Evolutionary conservation across 2,888 invertebrate species (phyloP).

Genomic region (Harpagoxenus sublaevis): DNA sequence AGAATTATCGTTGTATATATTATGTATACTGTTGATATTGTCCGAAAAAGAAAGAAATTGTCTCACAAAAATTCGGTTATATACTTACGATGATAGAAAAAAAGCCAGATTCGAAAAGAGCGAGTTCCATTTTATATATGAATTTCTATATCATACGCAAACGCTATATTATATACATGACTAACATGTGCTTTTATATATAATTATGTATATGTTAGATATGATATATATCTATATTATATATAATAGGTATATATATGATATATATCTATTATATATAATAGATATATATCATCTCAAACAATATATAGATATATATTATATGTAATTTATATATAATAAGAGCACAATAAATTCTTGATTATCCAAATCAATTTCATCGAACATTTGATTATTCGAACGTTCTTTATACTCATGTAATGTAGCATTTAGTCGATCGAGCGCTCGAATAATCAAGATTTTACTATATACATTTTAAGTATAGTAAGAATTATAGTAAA

Average conservation of each 20-base stretch:
- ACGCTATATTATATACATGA: constrained; percentile 64
- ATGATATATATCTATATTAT: constrained; percentile 52
- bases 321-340: constrained; percentile 64
- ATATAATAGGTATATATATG: constrained; percentile 65
- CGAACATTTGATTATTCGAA: constrained; percentile 20
- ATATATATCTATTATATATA: constrained; percentile 60
- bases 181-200: constrained; percentile 75
- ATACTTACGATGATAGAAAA: constrained; percentile 32
- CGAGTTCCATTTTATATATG: constrained; percentile 45
- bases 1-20: constrained; percentile 76
- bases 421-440: constrained; percentile 4
- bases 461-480: constrained; percentile 56
- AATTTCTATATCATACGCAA: constrained; percentile 54
- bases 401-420: constrained; percentile 21
- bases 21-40: constrained; percentile 73
- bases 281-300: constrained; percentile 63
- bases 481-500: constrained; percentile 57
- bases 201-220: constrained; percentile 44
- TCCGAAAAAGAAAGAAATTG: constrained; percentile 47
- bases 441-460: constrained; percentile 24
- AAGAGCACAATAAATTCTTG: constrained; percentile 60
- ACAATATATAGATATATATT: constrained; percentile 65
- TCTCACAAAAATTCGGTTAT: constrained; percentile 53
- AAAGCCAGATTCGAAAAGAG: constrained; percentile 51
- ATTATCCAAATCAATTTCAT: constrained; percentile 11